A percentile compares a stretch with the other conserved stretches of the same genome.
These are phyloP conservation scores for Augiades crinisus DNA, from an alignment of 2,888 invertebrate species.

Conservation along the genomic window DNA sequence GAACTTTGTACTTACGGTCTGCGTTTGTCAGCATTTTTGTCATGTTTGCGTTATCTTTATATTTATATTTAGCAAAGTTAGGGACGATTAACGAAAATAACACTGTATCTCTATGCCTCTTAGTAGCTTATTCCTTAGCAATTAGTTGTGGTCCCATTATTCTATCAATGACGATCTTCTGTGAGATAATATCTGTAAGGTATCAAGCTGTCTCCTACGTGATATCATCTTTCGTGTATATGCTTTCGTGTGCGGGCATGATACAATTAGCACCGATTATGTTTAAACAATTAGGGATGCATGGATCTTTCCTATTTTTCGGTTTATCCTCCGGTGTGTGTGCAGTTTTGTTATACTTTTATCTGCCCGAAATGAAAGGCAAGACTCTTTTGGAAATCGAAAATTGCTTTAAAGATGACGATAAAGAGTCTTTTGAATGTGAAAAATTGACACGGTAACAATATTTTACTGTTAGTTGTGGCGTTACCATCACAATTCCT, in stretches of 20 bases:
- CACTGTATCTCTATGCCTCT: background rate
- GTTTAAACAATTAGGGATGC: constrained; percentile 1
- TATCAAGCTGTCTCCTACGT: constrained; percentile 1
- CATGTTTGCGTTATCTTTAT: background rate
- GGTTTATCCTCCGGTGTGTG: background rate
- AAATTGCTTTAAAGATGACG: constrained; percentile 17
- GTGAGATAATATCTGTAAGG: constrained; percentile 9
- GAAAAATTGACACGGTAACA: background rate
- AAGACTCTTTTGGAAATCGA: constrained; percentile 40
- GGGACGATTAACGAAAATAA: background rate
- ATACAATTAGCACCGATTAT: constrained; percentile 7
- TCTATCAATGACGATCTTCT: constrained; percentile 3
- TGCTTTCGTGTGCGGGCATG: constrained; percentile 2
- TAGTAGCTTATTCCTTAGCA: background rate
- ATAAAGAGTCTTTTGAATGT: background rate
- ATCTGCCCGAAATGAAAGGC: constrained; percentile 39
- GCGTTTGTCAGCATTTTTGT: constrained; percentile 3
- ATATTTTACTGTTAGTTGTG: too few relatives aligned
- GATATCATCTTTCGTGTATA: background rate
- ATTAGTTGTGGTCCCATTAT: constrained; percentile 4
- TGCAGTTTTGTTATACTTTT: constrained; percentile 31
- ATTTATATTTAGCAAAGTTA: background rate
- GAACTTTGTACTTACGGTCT: background rate
- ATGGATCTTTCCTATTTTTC: constrained; percentile 10
- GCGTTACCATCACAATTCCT: too few relatives aligned